Percentiles rank a stretch among this genome's conserved stretches.
These are phyloP conservation scores for Furcifer pardalis DNA, from an alignment of 2,797 vertebrate species.

Conservation along the genomic window DNA sequence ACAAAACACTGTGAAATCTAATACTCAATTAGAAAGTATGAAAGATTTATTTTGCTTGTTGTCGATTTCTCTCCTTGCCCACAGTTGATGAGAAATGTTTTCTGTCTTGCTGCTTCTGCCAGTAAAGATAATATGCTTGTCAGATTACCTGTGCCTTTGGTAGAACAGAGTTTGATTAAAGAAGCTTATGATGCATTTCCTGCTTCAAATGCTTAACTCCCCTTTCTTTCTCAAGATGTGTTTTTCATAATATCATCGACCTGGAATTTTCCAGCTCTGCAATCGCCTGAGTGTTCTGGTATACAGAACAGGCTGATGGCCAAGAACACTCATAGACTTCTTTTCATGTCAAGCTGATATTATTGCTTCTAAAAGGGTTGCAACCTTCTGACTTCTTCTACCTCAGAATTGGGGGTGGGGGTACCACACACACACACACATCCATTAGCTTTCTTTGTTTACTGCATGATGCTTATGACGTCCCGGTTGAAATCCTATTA, in stretches of 20 bases:
- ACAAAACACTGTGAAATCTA: neutral
- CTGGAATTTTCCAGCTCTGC: neutral
- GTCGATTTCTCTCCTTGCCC: constrained; percentile 1
- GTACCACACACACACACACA: neutral
- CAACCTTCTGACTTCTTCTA: neutral
- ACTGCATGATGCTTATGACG: neutral
- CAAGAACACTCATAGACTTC: neutral
- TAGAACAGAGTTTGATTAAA: constrained; percentile 10
- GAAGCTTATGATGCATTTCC: constrained; percentile 20
- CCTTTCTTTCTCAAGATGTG: neutral
- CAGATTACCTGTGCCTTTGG: constrained; percentile 24
- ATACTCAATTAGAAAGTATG: neutral
- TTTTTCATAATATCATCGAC: constrained; percentile 9
- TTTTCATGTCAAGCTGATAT: neutral
- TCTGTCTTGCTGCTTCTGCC: constrained; percentile 22
- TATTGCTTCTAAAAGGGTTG: neutral
- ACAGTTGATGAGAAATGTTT: constrained; percentile 4
- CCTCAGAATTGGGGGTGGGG: too few species aligned
- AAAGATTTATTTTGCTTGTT: neutral
- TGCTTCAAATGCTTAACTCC: neutral
- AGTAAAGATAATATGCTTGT: constrained; percentile 28
- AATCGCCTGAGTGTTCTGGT: fast-evolving
- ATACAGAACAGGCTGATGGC: neutral
- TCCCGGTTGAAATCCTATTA: neutral
- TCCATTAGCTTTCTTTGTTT: neutral